Percentiles rank a stretch among this genome's conserved stretches.
Evolutionary conservation across 2,888 invertebrate species (phyloP).

Genomic region (Leucania comma): DNA sequence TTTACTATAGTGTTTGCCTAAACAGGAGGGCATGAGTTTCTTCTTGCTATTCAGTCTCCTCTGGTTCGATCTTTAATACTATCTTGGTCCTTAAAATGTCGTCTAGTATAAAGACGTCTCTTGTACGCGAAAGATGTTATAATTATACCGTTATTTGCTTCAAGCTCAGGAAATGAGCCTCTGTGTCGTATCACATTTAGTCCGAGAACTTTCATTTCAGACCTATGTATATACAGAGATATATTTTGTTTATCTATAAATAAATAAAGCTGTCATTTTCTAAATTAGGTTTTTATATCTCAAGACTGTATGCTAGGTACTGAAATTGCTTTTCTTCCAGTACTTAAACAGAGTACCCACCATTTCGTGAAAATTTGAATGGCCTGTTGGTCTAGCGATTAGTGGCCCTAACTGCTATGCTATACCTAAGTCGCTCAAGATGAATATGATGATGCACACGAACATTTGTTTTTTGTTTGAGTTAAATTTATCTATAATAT

Average conservation of each 20-base stretch:
- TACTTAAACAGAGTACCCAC: background rate
- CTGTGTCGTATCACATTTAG: constrained; percentile 73
- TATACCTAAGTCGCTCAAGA: too few species aligned
- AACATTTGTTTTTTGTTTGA: too few species aligned
- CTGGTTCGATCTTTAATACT: too few species aligned
- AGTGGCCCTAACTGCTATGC: too few species aligned
- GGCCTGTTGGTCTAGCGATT: too few species aligned
- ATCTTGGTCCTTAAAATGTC: constrained; percentile 19
- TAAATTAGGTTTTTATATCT: constrained; percentile 24
- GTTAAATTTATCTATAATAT: too few species aligned
- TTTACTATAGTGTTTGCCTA: too few species aligned
- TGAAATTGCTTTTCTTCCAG: constrained; percentile 10
- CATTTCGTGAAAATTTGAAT: too few species aligned
- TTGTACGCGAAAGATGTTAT: constrained; percentile 72
- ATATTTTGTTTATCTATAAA: constrained; percentile 57
- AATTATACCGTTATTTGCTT: constrained; percentile 80
- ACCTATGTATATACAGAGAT: constrained; percentile 10
- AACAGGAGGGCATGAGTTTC: too few species aligned
- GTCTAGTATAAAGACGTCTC: constrained; percentile 48
- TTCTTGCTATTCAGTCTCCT: too few species aligned
- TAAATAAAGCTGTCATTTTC: constrained; percentile 26
- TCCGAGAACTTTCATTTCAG: constrained; percentile 61
- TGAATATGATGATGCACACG: too few species aligned
- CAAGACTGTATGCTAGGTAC: background rate
- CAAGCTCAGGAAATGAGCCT: constrained; percentile 73